Evolutionary conservation across 37 sponge, comb jelly and placozoan genomes (phyloP).

Genomic region (Diacarnus erythraeanus): DNA sequence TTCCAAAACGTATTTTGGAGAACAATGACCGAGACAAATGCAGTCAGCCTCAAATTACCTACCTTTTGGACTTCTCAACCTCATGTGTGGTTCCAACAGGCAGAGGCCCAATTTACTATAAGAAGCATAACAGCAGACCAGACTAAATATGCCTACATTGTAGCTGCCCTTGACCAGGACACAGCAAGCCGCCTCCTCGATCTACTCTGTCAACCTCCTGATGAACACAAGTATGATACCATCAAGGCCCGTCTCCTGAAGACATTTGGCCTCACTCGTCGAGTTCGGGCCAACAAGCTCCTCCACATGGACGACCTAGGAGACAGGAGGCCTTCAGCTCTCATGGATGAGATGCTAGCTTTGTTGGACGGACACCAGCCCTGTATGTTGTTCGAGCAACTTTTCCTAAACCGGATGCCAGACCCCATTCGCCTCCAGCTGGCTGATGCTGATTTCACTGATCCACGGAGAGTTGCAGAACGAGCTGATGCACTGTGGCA

Average conservation of each 20-base stretch:
- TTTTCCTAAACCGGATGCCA: constrained; percentile 20
- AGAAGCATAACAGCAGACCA: too few relatives aligned
- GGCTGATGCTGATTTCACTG: constrained; percentile 1
- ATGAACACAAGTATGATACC: constrained; percentile 13
- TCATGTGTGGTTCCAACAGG: too few relatives aligned
- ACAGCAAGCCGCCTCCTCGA: constrained; percentile 25
- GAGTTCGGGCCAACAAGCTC: constrained; percentile 9
- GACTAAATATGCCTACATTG: too few relatives aligned
- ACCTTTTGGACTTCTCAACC: too few relatives aligned
- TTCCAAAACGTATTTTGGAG: too few relatives aligned
- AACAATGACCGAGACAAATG: too few relatives aligned
- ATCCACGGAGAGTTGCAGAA: constrained; percentile 1
- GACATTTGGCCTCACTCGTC: constrained; percentile 33
- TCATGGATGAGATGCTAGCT: constrained; percentile 38
- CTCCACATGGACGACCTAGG: too few relatives aligned
- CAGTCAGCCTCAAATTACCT: too few relatives aligned
- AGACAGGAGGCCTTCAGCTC: too few relatives aligned
- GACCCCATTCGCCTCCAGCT: constrained; percentile 5
- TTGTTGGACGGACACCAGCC: constrained; percentile 12
- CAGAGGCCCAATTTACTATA: too few relatives aligned
- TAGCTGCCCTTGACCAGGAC: too few relatives aligned
- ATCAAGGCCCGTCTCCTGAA: constrained; percentile 26
- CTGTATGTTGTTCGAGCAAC: constrained; percentile 29
- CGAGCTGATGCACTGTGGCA: constrained; percentile 11
- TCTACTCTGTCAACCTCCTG: constrained; percentile 24